These are phyloP conservation scores for Poecilia velifera DNA, from an alignment of 2,797 vertebrate species.

Conservation along the genomic window DNA sequence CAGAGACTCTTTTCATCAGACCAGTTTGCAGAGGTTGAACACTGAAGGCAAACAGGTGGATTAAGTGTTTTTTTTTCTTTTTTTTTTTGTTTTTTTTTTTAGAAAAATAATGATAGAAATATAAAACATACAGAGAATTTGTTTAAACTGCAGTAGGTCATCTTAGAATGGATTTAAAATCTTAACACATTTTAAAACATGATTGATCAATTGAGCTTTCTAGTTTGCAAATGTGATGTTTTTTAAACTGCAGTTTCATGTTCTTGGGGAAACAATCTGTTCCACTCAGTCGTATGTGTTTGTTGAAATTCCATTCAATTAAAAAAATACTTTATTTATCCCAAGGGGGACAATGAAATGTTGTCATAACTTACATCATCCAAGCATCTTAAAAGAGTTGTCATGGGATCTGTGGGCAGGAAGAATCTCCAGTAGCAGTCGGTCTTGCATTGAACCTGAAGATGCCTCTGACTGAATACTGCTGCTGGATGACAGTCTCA, in stretches of 20 bases:
- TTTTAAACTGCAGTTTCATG: neutral
- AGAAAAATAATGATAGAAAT: neutral
- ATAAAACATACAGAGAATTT: neutral
- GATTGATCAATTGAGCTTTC: neutral
- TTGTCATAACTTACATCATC: neutral
- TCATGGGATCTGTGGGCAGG: neutral
- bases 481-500: neutral
- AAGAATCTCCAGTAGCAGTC: neutral
- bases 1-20: slow-evolving; percentile 19
- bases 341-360: neutral
- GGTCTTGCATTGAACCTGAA: neutral
- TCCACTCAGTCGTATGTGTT: neutral
- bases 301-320: neutral
- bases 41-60: slow-evolving; percentile 30
- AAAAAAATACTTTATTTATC: neutral
- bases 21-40: slow-evolving; percentile 60
- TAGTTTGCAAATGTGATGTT: neutral
- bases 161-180: neutral
- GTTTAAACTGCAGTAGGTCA: neutral
- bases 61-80: neutral
- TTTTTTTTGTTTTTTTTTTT: neutral
- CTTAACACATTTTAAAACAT: neutral
- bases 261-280: neutral
- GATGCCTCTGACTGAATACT: neutral
- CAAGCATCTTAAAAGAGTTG: neutral